Percentiles rank a stretch among this genome's conserved stretches.
phyloP scores from a whole-genome alignment of 1,140 invertebrate species.

The Pogonomyrmex barbatus region DNA sequence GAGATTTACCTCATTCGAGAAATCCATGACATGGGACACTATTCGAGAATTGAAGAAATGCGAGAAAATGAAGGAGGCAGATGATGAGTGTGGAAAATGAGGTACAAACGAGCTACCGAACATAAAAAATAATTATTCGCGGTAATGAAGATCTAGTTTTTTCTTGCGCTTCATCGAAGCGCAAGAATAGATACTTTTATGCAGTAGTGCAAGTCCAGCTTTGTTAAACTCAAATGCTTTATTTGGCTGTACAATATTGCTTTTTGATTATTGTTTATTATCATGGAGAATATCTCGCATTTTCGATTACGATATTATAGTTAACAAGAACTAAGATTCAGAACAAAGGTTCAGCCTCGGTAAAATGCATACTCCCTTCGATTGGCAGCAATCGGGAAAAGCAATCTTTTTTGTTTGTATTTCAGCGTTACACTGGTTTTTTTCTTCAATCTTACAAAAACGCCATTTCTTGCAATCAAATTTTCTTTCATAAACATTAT shows the following conservation, averaged over 20 bases:
- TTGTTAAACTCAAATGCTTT: constrained; percentile 36
- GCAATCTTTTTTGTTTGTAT: not conserved
- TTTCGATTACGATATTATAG: not conserved
- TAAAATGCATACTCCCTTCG: too few relatives aligned
- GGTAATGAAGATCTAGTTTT: constrained; percentile 65
- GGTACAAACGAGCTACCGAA: constrained; percentile 25
- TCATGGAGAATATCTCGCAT: constrained; percentile 38
- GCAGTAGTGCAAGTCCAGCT: constrained; percentile 53
- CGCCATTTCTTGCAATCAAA: not conserved
- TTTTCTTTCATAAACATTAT: not conserved
- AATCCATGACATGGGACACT: not conserved
- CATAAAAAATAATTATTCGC: constrained; percentile 65
- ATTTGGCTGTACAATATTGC: constrained; percentile 17
- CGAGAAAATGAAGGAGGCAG: constrained; percentile 1
- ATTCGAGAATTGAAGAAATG: constrained; percentile 2
- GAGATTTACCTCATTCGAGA: not conserved
- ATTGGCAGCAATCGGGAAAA: not conserved
- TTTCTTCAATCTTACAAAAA: not conserved
- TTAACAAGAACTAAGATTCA: not conserved
- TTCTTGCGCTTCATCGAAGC: constrained; percentile 18
- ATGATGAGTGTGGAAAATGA: constrained; percentile 54
- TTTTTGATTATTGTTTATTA: constrained; percentile 19
- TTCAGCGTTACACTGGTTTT: not conserved
- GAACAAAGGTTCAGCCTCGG: too few relatives aligned
- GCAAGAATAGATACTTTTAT: constrained; percentile 57